A percentile compares a stretch with the other conserved stretches of the same genome.
phyloP scores from a whole-genome alignment of 1,140 invertebrate species.

The Hyposmocoma kahamanoa region DNA sequence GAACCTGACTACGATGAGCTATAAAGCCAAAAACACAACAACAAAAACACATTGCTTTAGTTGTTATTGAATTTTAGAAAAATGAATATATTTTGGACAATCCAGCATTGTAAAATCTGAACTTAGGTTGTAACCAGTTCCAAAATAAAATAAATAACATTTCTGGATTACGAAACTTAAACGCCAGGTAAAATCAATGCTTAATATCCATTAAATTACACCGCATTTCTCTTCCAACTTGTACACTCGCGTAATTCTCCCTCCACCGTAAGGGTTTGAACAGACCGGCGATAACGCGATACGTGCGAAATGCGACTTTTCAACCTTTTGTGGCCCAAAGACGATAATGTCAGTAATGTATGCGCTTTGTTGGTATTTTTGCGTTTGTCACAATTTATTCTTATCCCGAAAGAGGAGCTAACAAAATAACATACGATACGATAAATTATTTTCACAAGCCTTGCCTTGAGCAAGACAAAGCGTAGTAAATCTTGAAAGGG shows the following conservation, averaged over 20 bases:
- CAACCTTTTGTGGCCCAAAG: constrained; percentile 61
- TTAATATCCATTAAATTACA: too few species aligned
- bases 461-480: background rate
- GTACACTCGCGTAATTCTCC: constrained; percentile 29
- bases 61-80: too few species aligned
- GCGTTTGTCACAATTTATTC: constrained; percentile 55
- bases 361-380: constrained; percentile 57
- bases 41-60: too few species aligned
- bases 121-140: too few species aligned
- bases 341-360: constrained; percentile 62
- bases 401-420: background rate
- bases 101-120: too few species aligned
- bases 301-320: constrained; percentile 64
- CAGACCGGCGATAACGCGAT: constrained; percentile 56
- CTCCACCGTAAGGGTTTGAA: constrained; percentile 59
- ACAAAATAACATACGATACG: background rate
- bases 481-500: background rate
- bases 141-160: too few species aligned
- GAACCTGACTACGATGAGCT: too few species aligned
- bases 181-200: too few species aligned
- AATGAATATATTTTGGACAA: too few species aligned
- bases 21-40: too few species aligned
- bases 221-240: constrained; percentile 10
- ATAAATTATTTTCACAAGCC: background rate
- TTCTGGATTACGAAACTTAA: too few species aligned